These are phyloP conservation scores for Pholis gunnellus DNA, from an alignment of 2,113 vertebrate species.

Conservation along the genomic window DNA sequence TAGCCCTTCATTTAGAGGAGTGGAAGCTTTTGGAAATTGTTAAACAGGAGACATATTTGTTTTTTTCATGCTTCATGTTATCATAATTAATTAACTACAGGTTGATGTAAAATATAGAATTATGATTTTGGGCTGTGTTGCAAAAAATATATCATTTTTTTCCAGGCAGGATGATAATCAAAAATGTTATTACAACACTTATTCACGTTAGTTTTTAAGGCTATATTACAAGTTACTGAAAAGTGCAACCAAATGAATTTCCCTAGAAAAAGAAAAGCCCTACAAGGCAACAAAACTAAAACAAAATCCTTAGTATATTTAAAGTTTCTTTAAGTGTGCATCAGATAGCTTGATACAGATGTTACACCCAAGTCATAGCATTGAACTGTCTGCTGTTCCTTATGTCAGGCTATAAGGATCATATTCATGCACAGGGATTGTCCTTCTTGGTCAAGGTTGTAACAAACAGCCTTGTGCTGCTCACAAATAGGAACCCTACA, in stretches of 20 bases:
- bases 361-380: not conserved
- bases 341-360: conserved; percentile 26
- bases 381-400: not conserved
- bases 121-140: no score
- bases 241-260: not conserved
- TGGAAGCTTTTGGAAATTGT: not conserved
- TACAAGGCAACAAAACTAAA: not conserved
- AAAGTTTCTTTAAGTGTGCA: not conserved
- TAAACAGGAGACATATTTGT: not conserved
- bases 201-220: not conserved
- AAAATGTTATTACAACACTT: not conserved
- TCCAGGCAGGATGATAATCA: no score
- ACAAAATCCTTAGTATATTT: not conserved
- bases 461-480: not conserved
- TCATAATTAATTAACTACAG: not conserved
- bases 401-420: not conserved
- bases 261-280: not conserved
- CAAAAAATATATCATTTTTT: no score
- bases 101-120: not conserved
- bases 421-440: not conserved
- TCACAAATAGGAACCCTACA: not conserved
- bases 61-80: conserved; percentile 4
- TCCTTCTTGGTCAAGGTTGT: conserved; percentile 7
- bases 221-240: not conserved
- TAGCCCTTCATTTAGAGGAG: not conserved